Evolutionary conservation across 2,797 vertebrate genomes (phyloP).

Genomic region (Antennarius maculatus): DNA sequence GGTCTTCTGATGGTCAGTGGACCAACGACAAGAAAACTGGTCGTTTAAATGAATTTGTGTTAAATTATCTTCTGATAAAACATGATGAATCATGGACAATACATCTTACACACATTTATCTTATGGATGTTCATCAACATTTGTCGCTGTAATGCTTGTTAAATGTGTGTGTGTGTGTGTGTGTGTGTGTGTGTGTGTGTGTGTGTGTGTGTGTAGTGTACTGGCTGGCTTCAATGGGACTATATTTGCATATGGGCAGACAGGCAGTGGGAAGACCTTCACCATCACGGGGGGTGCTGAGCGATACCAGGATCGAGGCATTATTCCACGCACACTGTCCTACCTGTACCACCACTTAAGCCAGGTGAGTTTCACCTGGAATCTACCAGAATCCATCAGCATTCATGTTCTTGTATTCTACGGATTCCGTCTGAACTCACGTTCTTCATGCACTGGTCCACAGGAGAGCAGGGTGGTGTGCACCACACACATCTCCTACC

Average conservation of each 20-base stretch:
- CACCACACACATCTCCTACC: constrained; percentile 93
- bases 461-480: constrained; percentile 91
- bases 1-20: background rate
- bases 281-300: constrained; percentile 95
- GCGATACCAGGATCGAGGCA: constrained; percentile 89
- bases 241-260: constrained; percentile 97
- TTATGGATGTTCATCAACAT: background rate
- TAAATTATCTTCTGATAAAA: background rate
- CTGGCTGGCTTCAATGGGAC: constrained; percentile 94
- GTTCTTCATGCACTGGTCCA: constrained; percentile 21
- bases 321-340: constrained; percentile 93
- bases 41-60: background rate
- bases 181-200: constrained; percentile 42
- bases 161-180: background rate
- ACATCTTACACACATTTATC: background rate
- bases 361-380: constrained; percentile 72
- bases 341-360: constrained; percentile 88
- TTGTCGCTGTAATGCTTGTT: background rate
- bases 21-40: background rate
- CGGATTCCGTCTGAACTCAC: background rate
- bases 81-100: background rate
- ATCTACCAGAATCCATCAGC: background rate
- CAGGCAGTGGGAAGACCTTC: constrained; percentile 97
- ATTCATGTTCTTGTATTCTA: background rate
- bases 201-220: constrained; percentile 78